These are phyloP conservation scores for Lasiommata megera DNA, from an alignment of 2,888 invertebrate species.

Conservation along the genomic window DNA sequence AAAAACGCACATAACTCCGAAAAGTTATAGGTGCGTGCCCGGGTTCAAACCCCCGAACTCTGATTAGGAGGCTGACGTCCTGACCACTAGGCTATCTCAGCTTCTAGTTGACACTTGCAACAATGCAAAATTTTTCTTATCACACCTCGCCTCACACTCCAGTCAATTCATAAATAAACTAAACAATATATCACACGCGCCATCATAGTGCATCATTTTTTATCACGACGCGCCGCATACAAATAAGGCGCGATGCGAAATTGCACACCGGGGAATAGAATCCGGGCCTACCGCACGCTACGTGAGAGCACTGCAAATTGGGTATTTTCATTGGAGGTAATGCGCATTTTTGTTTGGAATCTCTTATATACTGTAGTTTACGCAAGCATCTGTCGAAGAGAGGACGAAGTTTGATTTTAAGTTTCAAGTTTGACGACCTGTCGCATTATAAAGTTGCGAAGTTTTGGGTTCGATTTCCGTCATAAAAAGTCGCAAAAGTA, in stretches of 20 bases:
- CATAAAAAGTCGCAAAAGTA: too few relatives aligned
- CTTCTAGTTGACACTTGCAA: not conserved
- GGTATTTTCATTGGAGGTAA: not conserved
- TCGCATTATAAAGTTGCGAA: too few relatives aligned
- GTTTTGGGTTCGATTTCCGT: too few relatives aligned
- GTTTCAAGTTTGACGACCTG: too few relatives aligned
- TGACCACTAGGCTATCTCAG: too few relatives aligned
- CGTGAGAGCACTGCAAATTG: conserved; percentile 50
- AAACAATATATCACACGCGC: conserved; percentile 14
- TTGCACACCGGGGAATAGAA: conserved; percentile 40
- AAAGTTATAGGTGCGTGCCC: too few relatives aligned
- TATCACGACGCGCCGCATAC: conserved; percentile 42
- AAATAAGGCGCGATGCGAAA: conserved; percentile 39
- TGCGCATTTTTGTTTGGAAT: not conserved
- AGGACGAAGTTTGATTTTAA: too few relatives aligned
- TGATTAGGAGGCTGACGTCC: too few relatives aligned
- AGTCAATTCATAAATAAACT: conserved; percentile 8
- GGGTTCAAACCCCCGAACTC: too few relatives aligned
- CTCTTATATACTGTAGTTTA: too few relatives aligned
- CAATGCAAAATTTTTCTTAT: not conserved
- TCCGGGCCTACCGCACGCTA: conserved; percentile 56
- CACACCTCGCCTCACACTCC: not conserved
- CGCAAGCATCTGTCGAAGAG: too few relatives aligned
- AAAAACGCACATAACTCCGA: too few relatives aligned
- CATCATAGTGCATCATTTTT: conserved; percentile 25